These are phyloP conservation scores for Enteromius paludinosus DNA, from an alignment of 2,797 vertebrate genomes.

Conservation along the genomic window DNA sequence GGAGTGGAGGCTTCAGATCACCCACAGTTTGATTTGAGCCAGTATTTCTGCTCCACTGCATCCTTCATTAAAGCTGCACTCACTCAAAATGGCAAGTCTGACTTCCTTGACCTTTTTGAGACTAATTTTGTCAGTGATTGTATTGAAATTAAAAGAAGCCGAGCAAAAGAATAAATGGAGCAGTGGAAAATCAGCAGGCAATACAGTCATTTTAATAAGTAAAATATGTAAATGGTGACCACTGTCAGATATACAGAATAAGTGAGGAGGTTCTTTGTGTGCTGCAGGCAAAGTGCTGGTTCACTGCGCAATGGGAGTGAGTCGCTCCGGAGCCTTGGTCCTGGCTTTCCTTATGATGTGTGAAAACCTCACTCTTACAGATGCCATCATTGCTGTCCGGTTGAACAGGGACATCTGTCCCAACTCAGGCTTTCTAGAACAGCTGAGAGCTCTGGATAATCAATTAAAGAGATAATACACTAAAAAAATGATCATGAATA, in stretches of 20 bases:
- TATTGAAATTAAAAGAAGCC: constrained; percentile 14
- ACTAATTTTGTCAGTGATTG: constrained; percentile 1
- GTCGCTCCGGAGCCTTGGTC: constrained; percentile 84
- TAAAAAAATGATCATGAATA: neutral
- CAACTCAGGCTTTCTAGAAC: constrained; percentile 84
- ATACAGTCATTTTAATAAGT: neutral
- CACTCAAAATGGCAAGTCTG: constrained; percentile 72
- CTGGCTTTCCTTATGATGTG: constrained; percentile 87
- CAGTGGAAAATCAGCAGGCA: constrained; percentile 2
- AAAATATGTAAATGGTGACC: neutral
- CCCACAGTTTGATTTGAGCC: constrained; percentile 82
- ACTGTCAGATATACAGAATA: neutral
- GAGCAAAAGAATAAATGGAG: constrained; percentile 26
- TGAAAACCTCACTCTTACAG: constrained; percentile 74
- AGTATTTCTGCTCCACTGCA: constrained; percentile 81
- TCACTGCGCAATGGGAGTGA: constrained; percentile 88
- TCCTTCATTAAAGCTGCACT: constrained; percentile 82
- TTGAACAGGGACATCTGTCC: constrained; percentile 82
- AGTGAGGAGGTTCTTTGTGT: constrained; percentile 33
- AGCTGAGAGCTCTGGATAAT: constrained; percentile 80
- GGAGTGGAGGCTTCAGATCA: constrained; percentile 84
- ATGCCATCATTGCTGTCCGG: constrained; percentile 78
- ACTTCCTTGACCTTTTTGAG: constrained; percentile 37
- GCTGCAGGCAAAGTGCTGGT: constrained; percentile 85
- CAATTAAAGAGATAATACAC: constrained; percentile 59